Evolutionary conservation across 2,888 invertebrate genomes (phyloP).

Genomic region (Aradus depressus): DNA sequence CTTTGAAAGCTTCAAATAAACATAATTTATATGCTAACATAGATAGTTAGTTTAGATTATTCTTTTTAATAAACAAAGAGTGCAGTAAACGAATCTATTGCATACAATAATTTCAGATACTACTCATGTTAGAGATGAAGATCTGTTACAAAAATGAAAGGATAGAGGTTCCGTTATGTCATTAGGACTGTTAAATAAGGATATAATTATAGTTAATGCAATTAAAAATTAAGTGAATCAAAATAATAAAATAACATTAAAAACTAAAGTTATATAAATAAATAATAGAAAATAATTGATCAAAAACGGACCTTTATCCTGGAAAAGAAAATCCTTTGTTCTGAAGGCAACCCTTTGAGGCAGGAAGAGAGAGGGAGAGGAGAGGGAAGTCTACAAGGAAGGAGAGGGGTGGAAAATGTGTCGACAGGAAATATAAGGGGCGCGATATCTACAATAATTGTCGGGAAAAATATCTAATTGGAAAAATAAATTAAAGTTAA

Average conservation of each 20-base stretch:
- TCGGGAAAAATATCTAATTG: too few species aligned
- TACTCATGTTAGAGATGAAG: neutral
- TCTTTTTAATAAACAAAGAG: too few species aligned
- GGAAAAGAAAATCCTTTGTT: neutral
- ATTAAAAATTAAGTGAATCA: slow-evolving; percentile 4
- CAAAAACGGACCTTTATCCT: neutral
- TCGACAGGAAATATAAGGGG: too few species aligned
- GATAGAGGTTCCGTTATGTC: neutral
- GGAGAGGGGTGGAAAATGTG: too few species aligned
- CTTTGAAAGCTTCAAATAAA: too few species aligned
- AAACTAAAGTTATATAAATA: neutral
- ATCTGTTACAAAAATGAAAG: neutral
- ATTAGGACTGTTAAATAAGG: neutral
- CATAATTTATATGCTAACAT: too few species aligned
- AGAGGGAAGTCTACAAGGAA: too few species aligned
- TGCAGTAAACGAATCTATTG: neutral
- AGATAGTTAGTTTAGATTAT: too few species aligned
- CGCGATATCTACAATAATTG: too few species aligned
- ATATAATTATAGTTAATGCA: slow-evolving; percentile 2
- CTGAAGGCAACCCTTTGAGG: neutral
- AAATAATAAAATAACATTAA: slow-evolving; percentile 1
- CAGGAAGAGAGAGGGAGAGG: neutral
- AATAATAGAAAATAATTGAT: neutral
- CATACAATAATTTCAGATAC: slow-evolving; percentile 1
- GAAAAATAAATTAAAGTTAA: too few species aligned